These are phyloP conservation scores for Nothobranchius kuhntae DNA, from an alignment of 2,113 vertebrate genomes.

Conservation along the genomic window DNA sequence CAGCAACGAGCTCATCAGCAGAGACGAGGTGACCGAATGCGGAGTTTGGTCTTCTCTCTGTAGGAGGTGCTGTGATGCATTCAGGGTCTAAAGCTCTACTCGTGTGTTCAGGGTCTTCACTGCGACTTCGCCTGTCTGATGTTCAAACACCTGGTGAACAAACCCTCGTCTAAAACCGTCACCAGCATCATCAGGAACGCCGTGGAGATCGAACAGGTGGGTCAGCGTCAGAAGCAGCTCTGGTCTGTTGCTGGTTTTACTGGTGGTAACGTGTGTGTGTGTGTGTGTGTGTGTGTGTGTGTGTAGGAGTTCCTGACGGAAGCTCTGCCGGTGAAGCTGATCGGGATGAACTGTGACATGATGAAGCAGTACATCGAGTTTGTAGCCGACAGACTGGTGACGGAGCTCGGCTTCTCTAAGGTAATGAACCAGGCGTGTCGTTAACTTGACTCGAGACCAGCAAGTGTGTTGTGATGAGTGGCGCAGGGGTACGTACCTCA, in stretches of 20 bases:
- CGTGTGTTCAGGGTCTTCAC: constrained; percentile 86
- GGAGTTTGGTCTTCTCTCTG: too few relatives aligned
- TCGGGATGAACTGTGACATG: constrained; percentile 93
- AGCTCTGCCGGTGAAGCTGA: constrained; percentile 92
- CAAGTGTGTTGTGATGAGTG: constrained; percentile 68
- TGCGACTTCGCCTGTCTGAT: constrained; percentile 98
- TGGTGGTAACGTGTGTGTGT: too few relatives aligned
- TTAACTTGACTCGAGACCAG: neutral
- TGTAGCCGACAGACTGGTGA: constrained; percentile 91
- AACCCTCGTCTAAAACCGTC: constrained; percentile 85
- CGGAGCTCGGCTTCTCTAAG: constrained; percentile 93
- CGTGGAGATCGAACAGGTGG: constrained; percentile 92
- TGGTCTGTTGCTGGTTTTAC: neutral
- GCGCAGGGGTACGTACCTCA: constrained; percentile 84
- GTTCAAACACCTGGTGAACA: constrained; percentile 94
- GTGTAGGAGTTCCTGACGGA: constrained; percentile 92
- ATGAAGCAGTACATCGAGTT: constrained; percentile 98
- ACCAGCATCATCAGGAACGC: constrained; percentile 85
- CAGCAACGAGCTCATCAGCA: constrained; percentile 97
- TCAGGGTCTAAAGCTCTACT: too few relatives aligned
- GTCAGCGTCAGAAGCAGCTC: neutral
- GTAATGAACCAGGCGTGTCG: constrained; percentile 60
- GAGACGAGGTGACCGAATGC: constrained; percentile 87
- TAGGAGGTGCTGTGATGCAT: neutral
- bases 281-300: too few relatives aligned